phyloP scores from a whole-genome alignment of 2,888 invertebrate genomes.

The Drosophila limbata region DNA sequence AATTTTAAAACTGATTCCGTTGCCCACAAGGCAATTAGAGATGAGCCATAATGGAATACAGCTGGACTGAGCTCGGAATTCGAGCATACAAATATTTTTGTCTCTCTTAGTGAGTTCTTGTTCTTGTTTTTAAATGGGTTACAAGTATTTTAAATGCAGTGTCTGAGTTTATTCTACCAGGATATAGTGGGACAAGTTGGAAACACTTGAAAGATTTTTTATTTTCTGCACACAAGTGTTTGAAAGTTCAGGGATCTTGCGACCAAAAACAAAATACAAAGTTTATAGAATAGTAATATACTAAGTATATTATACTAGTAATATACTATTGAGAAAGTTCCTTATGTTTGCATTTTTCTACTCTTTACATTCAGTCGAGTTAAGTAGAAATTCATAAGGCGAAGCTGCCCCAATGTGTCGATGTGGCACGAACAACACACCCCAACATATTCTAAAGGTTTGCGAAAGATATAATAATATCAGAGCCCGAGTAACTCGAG shows the following conservation, averaged over 20 bases:
- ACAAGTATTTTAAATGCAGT: neutral
- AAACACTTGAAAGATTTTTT: neutral
- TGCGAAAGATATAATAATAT: too few relatives aligned
- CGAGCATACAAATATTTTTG: neutral
- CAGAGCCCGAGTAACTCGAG: too few relatives aligned
- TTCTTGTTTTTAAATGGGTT: slow-evolving; percentile 1
- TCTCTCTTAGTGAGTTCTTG: neutral
- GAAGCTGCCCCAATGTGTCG: too few relatives aligned
- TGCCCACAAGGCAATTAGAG: slow-evolving; percentile 16
- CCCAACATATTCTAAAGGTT: too few relatives aligned
- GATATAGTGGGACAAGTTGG: neutral
- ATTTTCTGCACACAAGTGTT: neutral
- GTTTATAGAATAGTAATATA: too few relatives aligned
- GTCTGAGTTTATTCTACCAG: neutral
- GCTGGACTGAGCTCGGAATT: slow-evolving; percentile 3
- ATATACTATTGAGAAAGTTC: neutral
- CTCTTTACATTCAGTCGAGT: too few relatives aligned
- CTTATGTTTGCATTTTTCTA: neutral
- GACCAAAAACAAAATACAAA: too few relatives aligned
- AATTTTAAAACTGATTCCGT: slow-evolving; percentile 41
- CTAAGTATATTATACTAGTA: neutral
- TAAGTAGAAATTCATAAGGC: too few relatives aligned
- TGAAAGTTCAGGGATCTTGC: neutral
- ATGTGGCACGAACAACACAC: too few relatives aligned
- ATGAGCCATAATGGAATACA: slow-evolving; percentile 8